Conservation (phyloP, 2,113 vertebrate genomes). For the Rhipidura dahli region DNA sequence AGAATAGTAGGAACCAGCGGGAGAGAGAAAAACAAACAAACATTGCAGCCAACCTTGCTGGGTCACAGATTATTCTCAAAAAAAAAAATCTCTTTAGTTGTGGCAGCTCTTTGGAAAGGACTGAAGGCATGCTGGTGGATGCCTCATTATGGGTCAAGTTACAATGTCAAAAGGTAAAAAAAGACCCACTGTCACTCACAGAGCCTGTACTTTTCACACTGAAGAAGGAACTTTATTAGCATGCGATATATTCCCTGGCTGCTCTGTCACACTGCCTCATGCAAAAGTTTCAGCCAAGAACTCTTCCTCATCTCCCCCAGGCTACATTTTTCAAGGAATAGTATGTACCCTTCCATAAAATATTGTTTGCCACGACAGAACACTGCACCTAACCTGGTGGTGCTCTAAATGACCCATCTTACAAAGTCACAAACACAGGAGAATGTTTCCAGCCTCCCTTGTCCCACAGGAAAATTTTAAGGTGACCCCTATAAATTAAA, state of each 20-base stretch:
- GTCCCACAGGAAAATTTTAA: neutral
- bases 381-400: neutral
- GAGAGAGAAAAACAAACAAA: conserved; percentile 56
- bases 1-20: conserved; percentile 41
- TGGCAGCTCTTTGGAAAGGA: conserved; percentile 30
- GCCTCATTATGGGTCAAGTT: conserved; percentile 9
- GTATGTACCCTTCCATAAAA: neutral
- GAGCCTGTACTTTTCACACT: neutral
- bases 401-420: neutral
- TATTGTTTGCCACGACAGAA: neutral
- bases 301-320: neutral
- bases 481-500: neutral
- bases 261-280: neutral
- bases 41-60: neutral
- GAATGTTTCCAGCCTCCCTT: neutral
- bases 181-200: conserved; percentile 7
- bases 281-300: neutral
- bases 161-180: conserved; percentile 30
- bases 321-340: neutral
- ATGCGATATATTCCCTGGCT: neutral
- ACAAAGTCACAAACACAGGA: neutral
- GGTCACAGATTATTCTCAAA: conserved; percentile 34
- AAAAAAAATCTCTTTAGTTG: neutral
- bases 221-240: conserved; percentile 19
- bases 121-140: neutral